Base-by-base conservation (phyloP, 2,113 vertebrate genomes). In the Hyla sarda region DNA sequence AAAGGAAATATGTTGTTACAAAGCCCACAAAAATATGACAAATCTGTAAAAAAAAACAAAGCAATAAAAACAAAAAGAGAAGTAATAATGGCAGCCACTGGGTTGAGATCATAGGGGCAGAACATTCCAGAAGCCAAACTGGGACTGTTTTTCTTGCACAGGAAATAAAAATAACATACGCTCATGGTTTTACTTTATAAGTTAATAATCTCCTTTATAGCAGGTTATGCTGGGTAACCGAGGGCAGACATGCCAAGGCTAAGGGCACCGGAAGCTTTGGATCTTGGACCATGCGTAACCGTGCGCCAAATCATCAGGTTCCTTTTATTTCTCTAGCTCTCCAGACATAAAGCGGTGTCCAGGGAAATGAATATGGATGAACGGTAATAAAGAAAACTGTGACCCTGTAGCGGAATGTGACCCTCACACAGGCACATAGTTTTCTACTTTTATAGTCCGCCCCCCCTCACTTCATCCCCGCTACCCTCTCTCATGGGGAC, bases 11-110 rank as follows among this genome's bases (percentile, higher is more conserved):
- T 52, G 7, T 54, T 56, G 79, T 54, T 25, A 73, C 50, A n/a
- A 13, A 14, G 82, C 82, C 72, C 75, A 48, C 3, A 28, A 13
- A 37, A 60, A 41, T 8, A 47, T 62, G 21, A 30, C 41, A 84
- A 84, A 84, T 30, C 52, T 47, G 5, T 62, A 47, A 47, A 75
- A 47, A 28, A 19, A 76, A 52, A 25, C 28, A n/a, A n/a, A n/a
- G n/a, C n/a, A 41, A 41, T 41, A 41, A 41, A 41, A 5, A 41
- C 41, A 41, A 8, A 67, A 7, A 67, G 0, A 67, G 17, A 34
- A 69, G 7, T 8, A 67, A 32, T 67, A 14, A 67, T 67, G 14
- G 17, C 14, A 17, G 10, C 32, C 30, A 34, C 14, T 16, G 6
- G 65, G 30, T 30, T 21, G 65, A 21, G 65, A 6, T 67, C 62